phyloP scores from a whole-genome alignment of 2,113 vertebrate species.

The Oceanodroma tethys region DNA sequence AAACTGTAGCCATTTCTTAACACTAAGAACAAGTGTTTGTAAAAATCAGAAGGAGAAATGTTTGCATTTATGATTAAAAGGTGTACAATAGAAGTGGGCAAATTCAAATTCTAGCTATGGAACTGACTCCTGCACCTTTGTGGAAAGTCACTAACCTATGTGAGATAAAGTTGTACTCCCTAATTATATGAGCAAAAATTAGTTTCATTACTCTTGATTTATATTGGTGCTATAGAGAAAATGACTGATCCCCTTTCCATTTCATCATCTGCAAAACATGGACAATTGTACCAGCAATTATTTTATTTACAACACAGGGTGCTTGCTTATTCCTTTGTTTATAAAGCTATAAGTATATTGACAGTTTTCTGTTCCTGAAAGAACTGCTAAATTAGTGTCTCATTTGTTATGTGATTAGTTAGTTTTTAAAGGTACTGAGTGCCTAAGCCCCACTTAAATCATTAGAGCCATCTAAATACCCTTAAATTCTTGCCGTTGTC shows the following conservation, averaged over 20 bases:
- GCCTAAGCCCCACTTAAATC: neutral
- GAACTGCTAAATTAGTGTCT: neutral
- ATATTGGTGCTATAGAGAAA: neutral
- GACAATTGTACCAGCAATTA: neutral
- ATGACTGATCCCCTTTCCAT: neutral
- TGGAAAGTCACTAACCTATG: neutral
- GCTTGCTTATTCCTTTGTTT: neutral
- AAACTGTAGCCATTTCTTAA: neutral
- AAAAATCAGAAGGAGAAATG: neutral
- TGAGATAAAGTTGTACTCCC: neutral
- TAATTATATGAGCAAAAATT: neutral
- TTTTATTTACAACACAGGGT: neutral
- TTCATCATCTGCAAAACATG: neutral
- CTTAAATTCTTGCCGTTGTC: neutral
- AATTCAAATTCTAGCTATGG: neutral
- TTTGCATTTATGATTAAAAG: neutral
- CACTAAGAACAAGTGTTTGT: neutral
- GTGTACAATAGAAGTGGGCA: neutral
- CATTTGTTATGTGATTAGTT: conserved; percentile 13
- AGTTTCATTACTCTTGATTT: neutral
- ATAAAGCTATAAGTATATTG: neutral
- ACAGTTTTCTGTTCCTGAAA: neutral
- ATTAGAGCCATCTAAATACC: neutral
- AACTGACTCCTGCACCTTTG: neutral
- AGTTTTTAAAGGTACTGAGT: neutral